phyloP scores from a whole-genome alignment of 2,888 invertebrate genomes.

The Noctua pronuba region DNA sequence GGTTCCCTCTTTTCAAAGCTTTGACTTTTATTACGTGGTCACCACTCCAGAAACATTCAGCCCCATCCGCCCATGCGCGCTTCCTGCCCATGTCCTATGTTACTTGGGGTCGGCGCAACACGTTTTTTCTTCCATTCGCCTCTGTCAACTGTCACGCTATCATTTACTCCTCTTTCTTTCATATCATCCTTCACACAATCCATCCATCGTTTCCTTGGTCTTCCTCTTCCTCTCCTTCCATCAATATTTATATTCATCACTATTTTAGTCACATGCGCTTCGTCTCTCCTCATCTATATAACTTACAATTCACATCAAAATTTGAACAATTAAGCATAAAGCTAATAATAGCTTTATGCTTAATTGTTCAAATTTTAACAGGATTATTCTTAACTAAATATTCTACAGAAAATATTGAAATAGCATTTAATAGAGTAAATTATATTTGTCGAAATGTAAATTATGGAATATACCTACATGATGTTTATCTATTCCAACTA shows the following conservation, averaged over 20 bases:
- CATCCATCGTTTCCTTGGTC: neutral
- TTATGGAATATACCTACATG: conserved; percentile 83
- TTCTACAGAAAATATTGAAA: conserved; percentile 91
- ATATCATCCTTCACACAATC: neutral
- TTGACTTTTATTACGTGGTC: neutral
- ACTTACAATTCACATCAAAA: neutral
- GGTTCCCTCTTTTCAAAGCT: neutral
- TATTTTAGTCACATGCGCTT: neutral
- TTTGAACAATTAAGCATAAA: no score
- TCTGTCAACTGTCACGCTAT: neutral
- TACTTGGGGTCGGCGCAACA: no score
- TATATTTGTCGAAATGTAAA: conserved; percentile 94
- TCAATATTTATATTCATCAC: no score
- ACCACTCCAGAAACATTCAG: neutral
- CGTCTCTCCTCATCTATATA: no score
- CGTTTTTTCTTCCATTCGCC: no score
- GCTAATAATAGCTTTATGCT: conserved; percentile 91
- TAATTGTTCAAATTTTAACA: conserved; percentile 92
- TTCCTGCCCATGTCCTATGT: neutral
- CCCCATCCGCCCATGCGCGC: neutral
- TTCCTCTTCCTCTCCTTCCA: no score
- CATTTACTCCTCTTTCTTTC: no score
- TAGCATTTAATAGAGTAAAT: conserved; percentile 92
- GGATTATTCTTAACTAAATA: conserved; percentile 93
- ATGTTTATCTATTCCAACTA: neutral